A percentile compares a stretch with the other conserved stretches of the same genome.
Conservation (phyloP, 2,113 vertebrate species). For the Poicephalus meyeri region DNA sequence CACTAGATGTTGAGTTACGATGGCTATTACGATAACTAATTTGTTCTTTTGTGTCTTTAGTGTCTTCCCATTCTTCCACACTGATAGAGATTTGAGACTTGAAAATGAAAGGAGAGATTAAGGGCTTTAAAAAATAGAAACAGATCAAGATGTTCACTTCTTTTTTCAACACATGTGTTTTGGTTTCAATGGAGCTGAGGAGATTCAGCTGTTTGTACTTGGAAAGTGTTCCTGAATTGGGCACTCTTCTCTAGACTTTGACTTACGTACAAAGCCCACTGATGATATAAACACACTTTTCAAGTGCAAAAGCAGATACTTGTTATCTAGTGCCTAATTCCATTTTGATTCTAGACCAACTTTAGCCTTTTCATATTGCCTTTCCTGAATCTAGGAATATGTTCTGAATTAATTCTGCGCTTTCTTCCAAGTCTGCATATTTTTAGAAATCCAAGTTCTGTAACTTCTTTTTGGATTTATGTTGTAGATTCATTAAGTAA, state of each 20-base stretch:
- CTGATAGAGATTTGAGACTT: constrained; percentile 90
- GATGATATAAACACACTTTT: background rate
- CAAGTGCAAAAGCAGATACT: background rate
- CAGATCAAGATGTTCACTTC: background rate
- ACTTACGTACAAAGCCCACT: background rate
- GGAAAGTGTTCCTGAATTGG: background rate
- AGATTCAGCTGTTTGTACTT: background rate
- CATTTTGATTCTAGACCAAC: background rate
- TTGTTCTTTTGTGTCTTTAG: constrained; percentile 83
- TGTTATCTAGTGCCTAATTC: background rate
- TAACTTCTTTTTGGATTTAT: background rate
- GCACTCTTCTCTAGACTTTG: background rate
- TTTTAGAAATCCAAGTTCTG: background rate
- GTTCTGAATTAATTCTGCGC: background rate
- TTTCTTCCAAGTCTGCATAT: background rate
- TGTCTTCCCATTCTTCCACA: constrained; percentile 88
- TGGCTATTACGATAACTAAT: constrained; percentile 72
- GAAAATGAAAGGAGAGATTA: background rate
- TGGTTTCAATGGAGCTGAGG: background rate
- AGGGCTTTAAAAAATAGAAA: background rate
- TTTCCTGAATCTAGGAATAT: background rate
- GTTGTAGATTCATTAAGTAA: background rate
- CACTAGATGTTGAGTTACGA: constrained; percentile 81
- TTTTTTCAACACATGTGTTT: background rate
- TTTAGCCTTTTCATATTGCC: background rate